A percentile compares a stretch with the other conserved stretches of the same genome.
Evolutionary conservation across 2,797 vertebrate genomes (phyloP).

Genomic region (Epinephelus coioides): DNA sequence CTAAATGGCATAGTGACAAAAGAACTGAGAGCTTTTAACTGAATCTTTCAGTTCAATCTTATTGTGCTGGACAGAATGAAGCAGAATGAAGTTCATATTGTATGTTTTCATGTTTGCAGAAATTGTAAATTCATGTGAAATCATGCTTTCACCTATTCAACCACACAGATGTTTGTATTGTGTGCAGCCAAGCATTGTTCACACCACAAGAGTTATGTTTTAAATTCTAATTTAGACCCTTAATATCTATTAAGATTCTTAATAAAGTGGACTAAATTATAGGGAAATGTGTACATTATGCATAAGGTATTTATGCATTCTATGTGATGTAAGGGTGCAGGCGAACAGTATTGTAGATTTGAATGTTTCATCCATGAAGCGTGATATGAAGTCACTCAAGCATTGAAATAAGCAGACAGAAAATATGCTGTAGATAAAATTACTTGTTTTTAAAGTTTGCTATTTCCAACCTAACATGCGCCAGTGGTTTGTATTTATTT

Average conservation of each 20-base stretch:
- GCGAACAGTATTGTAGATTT: neutral
- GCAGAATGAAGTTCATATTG: neutral
- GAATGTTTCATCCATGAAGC: slow-evolving; percentile 24
- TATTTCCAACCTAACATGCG: slow-evolving; percentile 10
- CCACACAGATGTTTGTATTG: slow-evolving; percentile 23
- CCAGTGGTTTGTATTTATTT: slow-evolving; percentile 10
- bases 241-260: neutral
- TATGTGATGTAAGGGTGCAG: neutral
- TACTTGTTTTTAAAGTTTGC: neutral
- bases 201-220: slow-evolving; percentile 11
- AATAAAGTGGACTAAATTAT: neutral
- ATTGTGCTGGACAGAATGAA: neutral
- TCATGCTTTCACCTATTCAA: slow-evolving; percentile 6
- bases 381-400: slow-evolving; percentile 34
- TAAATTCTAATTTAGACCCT: neutral
- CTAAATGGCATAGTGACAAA: neutral
- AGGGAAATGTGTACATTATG: neutral
- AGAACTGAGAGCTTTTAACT: neutral
- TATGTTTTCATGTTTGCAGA: neutral
- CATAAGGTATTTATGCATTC: neutral
- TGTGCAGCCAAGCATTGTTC: slow-evolving; percentile 40
- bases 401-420: slow-evolving; percentile 25
- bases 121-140: slow-evolving; percentile 13
- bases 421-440: neutral
- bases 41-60: neutral